A percentile compares a stretch with the other conserved stretches of the same genome.
phyloP scores from a whole-genome alignment of 2,888 invertebrate species.

The Cenopis cana region DNA sequence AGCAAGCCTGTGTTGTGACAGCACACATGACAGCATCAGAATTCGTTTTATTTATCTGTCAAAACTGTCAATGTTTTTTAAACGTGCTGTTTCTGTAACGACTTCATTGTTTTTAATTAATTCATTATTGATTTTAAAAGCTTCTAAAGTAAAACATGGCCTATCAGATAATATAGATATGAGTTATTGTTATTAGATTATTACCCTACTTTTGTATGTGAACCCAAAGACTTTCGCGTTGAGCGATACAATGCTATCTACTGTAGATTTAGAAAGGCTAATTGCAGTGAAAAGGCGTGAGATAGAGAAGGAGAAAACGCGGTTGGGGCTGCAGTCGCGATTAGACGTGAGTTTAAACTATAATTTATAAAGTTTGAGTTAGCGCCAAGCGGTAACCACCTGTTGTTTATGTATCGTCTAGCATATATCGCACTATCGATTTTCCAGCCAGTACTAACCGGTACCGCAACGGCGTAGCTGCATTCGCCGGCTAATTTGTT shows the following conservation, averaged over 20 bases:
- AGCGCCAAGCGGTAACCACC: constrained; percentile 51
- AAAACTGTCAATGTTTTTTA: constrained; percentile 8
- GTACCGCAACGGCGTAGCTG: constrained; percentile 37
- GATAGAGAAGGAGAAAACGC: constrained; percentile 75
- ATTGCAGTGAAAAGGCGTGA: constrained; percentile 76
- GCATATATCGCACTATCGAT: constrained; percentile 40
- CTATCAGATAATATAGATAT: too few relatives aligned
- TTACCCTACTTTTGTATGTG: constrained; percentile 36
- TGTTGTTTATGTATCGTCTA: constrained; percentile 50
- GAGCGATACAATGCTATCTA: constrained; percentile 70
- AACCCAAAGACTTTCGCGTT: constrained; percentile 35
- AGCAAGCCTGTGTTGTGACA: neutral
- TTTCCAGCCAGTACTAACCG: constrained; percentile 38
- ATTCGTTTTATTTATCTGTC: neutral
- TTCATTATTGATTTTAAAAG: neutral
- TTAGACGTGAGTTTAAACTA: constrained; percentile 44
- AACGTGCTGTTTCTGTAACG: constrained; percentile 13
- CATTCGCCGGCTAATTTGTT: constrained; percentile 24
- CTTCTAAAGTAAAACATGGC: neutral
- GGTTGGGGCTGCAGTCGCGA: constrained; percentile 61
- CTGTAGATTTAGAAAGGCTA: constrained; percentile 73
- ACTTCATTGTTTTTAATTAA: constrained; percentile 3
- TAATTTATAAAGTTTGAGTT: constrained; percentile 13
- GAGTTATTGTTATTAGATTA: neutral
- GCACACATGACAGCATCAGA: too few relatives aligned